Percentiles rank a stretch among this genome's conserved stretches.
Conservation (phyloP, 2,888 invertebrate species). For the Anorthoa munda region DNA sequence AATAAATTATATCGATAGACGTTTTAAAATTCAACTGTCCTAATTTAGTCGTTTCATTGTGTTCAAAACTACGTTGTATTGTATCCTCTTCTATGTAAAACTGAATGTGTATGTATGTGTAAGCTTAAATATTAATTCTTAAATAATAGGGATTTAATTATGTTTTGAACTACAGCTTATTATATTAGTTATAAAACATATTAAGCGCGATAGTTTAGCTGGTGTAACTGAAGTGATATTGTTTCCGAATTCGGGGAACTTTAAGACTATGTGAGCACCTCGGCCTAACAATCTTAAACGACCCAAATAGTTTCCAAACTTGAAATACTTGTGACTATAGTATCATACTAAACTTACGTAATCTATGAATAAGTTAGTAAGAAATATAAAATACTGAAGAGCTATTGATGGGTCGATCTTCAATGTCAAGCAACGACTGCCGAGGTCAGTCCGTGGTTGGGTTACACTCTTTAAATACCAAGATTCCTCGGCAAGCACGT, state of each 20-base stretch:
- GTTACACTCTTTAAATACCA: no score
- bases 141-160: no score
- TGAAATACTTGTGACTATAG: no score
- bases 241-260: slow-evolving; percentile 49
- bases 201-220: slow-evolving; percentile 8
- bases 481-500: no score
- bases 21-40: no score
- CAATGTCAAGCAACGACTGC: no score
- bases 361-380: slow-evolving; percentile 2
- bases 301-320: slow-evolving; percentile 56
- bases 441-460: no score
- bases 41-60: no score
- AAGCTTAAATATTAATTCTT: no score
- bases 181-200: slow-evolving; percentile 25
- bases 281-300: slow-evolving; percentile 53
- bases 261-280: slow-evolving; percentile 50
- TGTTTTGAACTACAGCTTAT: not conserved
- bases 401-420: no score
- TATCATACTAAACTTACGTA: slow-evolving; percentile 3
- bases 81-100: not conserved
- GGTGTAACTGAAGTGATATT: slow-evolving; percentile 47
- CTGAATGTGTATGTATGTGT: no score
- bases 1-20: no score
- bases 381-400: not conserved
- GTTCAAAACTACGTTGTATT: not conserved